Evolutionary conservation across 2,888 invertebrate genomes (phyloP), one percentile per base, ranked within the genome.

Genomic region (Pedicia rivosa): DNA sequence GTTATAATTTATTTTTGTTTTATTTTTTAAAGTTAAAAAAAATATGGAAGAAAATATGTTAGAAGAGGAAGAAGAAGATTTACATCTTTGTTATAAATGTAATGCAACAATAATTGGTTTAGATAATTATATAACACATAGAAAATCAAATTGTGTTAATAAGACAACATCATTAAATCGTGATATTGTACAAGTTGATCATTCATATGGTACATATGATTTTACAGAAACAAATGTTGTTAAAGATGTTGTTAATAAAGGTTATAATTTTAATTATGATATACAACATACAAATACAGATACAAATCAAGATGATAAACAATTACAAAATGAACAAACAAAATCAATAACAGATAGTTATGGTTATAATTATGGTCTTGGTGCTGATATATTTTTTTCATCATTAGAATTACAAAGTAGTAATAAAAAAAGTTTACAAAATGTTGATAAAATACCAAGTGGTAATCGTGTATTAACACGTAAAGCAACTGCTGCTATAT

Each of bases 11-110:
- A 5, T 15, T 5, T 31, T 16, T 31, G 3, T 20, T 31, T 31
- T 20, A 15, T 3, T 8, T 10, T 17, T 4, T n/a, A 10, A 16
- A 17, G 16, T 14, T 14, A 17, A 36, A 20, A 3, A 14, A 28
- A 4, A 8, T 19, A 27, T 15, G 9, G 41, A 38, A 38, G 52
- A 49, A 47, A 47, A 35, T 6, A 29, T 36, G 10, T 8, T 51
- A 31, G 48, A 67, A 40, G 74, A 76, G 42, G 78, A 77, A 39
- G 78, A 86, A 34, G 81, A 84, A 37, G 87, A 91, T 59, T 77
- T 72, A 4, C 91, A 92, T 53, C 72, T 84, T 43, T 92, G 91
- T 60, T 75, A 90, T 49, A 83, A 81, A 53, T 92, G 91, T 62
- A 80, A 81, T 47, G 55, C 68, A 13, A 87, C 88, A 3, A 77